These are phyloP conservation scores for Caenorhabditis virilis DNA, from an alignment of 2,888 invertebrate genomes.

Conservation along the genomic window DNA sequence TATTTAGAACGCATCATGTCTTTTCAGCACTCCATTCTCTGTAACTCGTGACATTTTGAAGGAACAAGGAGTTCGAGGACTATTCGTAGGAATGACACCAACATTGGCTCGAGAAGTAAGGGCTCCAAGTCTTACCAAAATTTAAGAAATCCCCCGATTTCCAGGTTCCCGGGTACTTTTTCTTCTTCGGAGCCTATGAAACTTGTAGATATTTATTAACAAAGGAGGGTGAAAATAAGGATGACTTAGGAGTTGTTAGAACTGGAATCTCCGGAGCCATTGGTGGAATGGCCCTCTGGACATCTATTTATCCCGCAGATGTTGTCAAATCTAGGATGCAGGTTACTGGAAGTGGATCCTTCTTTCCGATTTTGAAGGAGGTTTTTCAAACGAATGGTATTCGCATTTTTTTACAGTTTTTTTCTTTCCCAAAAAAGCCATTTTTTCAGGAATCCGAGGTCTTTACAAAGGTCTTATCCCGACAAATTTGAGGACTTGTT, in stretches of 20 bases:
- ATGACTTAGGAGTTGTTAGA: slow-evolving; percentile 72
- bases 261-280: slow-evolving; percentile 70
- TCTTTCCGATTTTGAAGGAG: slow-evolving; percentile 41
- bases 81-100: slow-evolving; percentile 64
- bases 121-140: too few species aligned
- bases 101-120: slow-evolving; percentile 54
- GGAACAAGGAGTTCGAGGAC: slow-evolving; percentile 76
- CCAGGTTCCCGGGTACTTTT: slow-evolving; percentile 92
- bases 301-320: slow-evolving; percentile 80
- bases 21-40: slow-evolving; percentile 61
- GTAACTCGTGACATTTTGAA: slow-evolving; percentile 78
- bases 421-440: too few species aligned
- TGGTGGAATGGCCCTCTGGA: slow-evolving; percentile 89
- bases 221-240: slow-evolving; percentile 73
- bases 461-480: slow-evolving; percentile 94
- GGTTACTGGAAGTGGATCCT: slow-evolving; percentile 62
- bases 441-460: slow-evolving; percentile 75
- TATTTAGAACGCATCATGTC: too few species aligned
- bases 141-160: too few species aligned
- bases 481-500: slow-evolving; percentile 88
- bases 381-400: slow-evolving; percentile 60
- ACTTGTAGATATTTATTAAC: slow-evolving; percentile 75
- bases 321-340: slow-evolving; percentile 96
- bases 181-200: slow-evolving; percentile 98
- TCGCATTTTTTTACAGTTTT: background rate